phyloP scores from a whole-genome alignment of 2,888 invertebrate species.

The Petrolisthes cinctipes region DNA sequence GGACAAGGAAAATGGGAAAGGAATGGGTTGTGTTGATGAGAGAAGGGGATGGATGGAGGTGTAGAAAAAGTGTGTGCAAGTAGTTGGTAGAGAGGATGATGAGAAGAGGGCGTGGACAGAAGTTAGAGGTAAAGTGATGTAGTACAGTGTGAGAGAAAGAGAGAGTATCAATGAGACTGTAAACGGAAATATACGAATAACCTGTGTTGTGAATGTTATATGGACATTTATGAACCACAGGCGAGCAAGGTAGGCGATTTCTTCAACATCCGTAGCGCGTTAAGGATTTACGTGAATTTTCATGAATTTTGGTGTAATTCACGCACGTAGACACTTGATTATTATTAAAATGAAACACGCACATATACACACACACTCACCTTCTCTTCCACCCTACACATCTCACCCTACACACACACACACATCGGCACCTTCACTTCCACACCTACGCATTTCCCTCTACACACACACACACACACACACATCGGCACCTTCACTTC shows the following conservation, averaged over 20 bases:
- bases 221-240: no score
- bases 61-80: no score
- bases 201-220: no score
- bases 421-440: neutral
- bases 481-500: neutral
- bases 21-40: neutral
- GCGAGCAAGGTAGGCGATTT: neutral
- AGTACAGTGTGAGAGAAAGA: neutral
- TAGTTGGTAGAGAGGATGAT: neutral
- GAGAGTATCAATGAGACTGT: no score
- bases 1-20: neutral
- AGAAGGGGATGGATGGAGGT: neutral
- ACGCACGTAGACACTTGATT: neutral
- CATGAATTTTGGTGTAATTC: neutral
- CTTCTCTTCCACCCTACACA: neutral
- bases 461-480: slow-evolving; percentile 27
- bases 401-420: neutral
- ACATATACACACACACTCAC: neutral
- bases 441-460: neutral
- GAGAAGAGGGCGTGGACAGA: neutral
- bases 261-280: neutral
- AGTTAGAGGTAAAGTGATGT: neutral
- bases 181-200: no score
- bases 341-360: neutral
- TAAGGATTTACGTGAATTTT: neutral